These are phyloP conservation scores for Schizopygopsis malacanthus DNA, from an alignment of 2,797 vertebrate genomes.

Conservation along the genomic window DNA sequence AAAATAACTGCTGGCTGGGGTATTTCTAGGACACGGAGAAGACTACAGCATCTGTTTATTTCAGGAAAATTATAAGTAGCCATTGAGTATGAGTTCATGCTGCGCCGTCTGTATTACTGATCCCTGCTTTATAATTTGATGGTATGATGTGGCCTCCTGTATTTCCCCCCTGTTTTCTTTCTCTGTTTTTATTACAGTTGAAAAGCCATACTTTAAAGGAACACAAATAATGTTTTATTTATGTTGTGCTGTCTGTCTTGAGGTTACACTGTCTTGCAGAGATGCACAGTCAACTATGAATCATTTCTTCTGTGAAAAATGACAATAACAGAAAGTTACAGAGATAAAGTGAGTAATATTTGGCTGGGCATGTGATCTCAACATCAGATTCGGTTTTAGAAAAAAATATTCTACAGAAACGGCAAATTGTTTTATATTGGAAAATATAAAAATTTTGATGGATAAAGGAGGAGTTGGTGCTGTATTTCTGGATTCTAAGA, in stretches of 20 bases:
- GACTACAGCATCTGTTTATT: conserved; percentile 47
- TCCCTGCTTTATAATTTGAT: conserved; percentile 53
- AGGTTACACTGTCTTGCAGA: neutral
- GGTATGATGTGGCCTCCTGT: conserved; percentile 24
- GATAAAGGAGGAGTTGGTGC: too few species aligned
- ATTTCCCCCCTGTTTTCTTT: neutral
- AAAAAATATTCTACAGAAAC: too few species aligned
- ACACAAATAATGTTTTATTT: neutral
- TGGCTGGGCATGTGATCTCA: neutral
- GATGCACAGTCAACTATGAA: neutral
- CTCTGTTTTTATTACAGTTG: neutral
- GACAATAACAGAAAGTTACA: neutral
- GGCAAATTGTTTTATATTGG: too few species aligned
- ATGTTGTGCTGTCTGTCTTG: neutral
- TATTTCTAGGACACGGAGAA: conserved; percentile 41
- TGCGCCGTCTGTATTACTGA: conserved; percentile 17
- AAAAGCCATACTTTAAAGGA: neutral
- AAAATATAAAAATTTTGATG: too few species aligned
- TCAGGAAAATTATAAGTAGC: conserved; percentile 42
- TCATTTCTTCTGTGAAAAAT: neutral
- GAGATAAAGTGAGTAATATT: neutral
- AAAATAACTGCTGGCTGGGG: conserved; percentile 36
- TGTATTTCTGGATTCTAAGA: too few species aligned
- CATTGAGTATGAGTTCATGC: conserved; percentile 25
- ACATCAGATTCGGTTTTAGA: neutral